Base-by-base conservation (phyloP, 2,113 vertebrate species). In the Phoenicopterus ruber region DNA sequence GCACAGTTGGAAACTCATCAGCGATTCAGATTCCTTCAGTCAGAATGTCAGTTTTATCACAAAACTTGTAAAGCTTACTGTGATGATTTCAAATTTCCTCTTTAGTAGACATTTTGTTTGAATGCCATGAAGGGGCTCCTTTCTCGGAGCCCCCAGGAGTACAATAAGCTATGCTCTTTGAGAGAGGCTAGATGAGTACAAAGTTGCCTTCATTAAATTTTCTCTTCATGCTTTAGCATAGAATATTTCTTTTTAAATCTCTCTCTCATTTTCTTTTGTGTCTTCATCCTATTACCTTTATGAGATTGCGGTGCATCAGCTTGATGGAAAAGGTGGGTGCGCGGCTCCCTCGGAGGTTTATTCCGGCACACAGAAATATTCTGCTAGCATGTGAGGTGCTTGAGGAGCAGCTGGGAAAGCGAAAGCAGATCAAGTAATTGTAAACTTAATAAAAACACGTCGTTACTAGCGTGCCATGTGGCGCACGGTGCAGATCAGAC, bases 41-140 rank as follows among this genome's bases (percentile, higher is more conserved):
- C 88, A 85, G 91, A 78, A 57, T 79, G 87, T 55, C 88, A 90
- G 81, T 95, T 96, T 85, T 91, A 89, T 44, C 95, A 83, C 22
- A 74, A 32, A 59, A 25, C 88, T 94, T 58, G 71, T 31, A 59
- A 67, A 61, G 92, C 92, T 95, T 82, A 52, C 90, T 28, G 12
- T 82, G 88, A 52, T 81, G 82, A 88, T 92, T 95, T 71, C 93
- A 61, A 13, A 82, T 88, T 85, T 96, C 94, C 94, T 96, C 91
- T 94, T 96, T 86, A 93, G 94, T 83, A 82, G 95, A 77, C 90
- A 66, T 91, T 96, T 96, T 94, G 94, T 96, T 92, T 96, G 94
- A 97, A 93, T 82, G 84, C 84, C 58, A 61, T 80, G 74, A 80
- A 96, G 69, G 85, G 74, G 76, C 73, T 90, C 31, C 50, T 91